Evolutionary conservation across 2,888 invertebrate genomes (phyloP), one percentile per base, ranked within the genome.

Genomic region (Pristionchus arcanus): DNA sequence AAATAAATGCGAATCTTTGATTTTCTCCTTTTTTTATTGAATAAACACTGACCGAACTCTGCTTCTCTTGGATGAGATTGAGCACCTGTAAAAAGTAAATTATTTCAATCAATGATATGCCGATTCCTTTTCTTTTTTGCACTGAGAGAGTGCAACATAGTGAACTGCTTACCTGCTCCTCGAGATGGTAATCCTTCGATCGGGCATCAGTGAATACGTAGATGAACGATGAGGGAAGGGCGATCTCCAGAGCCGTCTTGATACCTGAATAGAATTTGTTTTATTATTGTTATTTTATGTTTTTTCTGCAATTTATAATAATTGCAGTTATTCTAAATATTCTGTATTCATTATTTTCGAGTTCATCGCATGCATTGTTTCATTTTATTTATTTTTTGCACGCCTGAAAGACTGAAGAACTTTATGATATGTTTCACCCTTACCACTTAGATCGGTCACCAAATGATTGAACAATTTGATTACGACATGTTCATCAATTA

Each of bases 131-230:
- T n/a, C 13, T 31, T 74, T 11, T 53, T 53, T 53, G 9, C 49
- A 11, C 15, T 53, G 7, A 11, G 49, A 15, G 13, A 53, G 49
- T 53, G 13, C 49, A 11, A 11, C 15, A 53, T 53, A 49, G 13
- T n/a, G 25, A 37, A 21, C 19, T 37, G 21, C 3, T 11, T 11
- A 88, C 83, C 34, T 81, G 71, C 63, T 96, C 96, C 0, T 97
- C 96, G 13, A 96, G 95, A 89, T 96, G 95, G 92, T 96, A 97
- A 94, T 97, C 97, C 89, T 96, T 96, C 0, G 97, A 96, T 0
- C 97, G 96, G 1, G 97, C 97, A 94, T 97, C 97, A 2, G 97
- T 97, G 95, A 97, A 97, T 49, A 97, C 97, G 93, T 97, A 97
- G 68, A 97, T 96, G 94, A 96, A 97, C 0, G 97, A 97, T 90